phyloP scores from a whole-genome alignment of 2,888 invertebrate species.

The Branchipolynoe longqiensis region DNA sequence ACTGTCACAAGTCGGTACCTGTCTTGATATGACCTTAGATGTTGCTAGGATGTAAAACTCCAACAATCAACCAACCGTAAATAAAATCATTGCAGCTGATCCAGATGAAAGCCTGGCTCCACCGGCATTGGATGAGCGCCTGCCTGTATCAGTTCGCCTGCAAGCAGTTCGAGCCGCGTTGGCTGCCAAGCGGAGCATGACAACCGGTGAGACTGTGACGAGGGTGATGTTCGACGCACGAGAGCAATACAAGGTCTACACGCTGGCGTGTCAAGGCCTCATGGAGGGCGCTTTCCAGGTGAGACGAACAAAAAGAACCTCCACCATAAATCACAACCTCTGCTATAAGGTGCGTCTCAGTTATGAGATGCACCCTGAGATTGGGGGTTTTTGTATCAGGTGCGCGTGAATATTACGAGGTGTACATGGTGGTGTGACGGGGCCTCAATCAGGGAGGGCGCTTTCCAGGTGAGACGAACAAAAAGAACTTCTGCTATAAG shows the following conservation, averaged over 20 bases:
- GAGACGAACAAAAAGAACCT: not conserved
- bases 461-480: not conserved
- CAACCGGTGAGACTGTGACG: not conserved
- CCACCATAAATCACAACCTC: no score
- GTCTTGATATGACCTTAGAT: no score
- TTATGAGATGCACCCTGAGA: no score
- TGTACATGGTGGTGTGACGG: slow-evolving; percentile 25
- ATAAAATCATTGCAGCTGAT: slow-evolving; percentile 69
- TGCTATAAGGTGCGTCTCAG: no score
- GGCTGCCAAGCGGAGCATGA: not conserved
- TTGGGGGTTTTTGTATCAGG: no score
- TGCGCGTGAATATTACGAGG: slow-evolving; percentile 76
- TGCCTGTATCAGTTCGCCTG: slow-evolving; percentile 71
- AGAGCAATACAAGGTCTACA: slow-evolving; percentile 72
- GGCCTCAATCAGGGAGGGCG: not conserved
- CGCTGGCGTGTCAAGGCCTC: not conserved
- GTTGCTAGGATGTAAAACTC: no score
- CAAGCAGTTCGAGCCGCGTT: slow-evolving; percentile 70
- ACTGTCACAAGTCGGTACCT: no score
- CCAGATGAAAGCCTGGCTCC: slow-evolving; percentile 74
- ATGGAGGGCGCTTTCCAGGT: slow-evolving; percentile 1
- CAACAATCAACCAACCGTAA: no score
- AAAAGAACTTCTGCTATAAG: not conserved
- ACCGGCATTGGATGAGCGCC: slow-evolving; percentile 72
- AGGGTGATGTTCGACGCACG: slow-evolving; percentile 77